phyloP scores from a whole-genome alignment of 2,797 vertebrate species.

The Chiropotes sagulatus region DNA sequence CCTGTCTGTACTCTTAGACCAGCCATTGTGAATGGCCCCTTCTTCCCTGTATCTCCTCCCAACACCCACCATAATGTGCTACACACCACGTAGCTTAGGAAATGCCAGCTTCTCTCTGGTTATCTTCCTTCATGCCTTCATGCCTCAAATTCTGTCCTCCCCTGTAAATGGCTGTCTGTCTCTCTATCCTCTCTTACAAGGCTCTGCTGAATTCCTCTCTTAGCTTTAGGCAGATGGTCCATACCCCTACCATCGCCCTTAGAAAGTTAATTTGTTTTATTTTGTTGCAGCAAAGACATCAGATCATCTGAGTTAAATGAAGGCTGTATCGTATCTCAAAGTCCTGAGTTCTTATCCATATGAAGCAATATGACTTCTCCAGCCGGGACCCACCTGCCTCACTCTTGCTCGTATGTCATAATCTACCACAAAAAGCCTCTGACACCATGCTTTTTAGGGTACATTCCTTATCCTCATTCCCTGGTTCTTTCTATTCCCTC shows the following conservation, averaged over 20 bases:
- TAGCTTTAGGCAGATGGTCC: background rate
- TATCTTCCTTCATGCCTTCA: background rate
- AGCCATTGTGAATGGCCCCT: background rate
- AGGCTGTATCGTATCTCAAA: background rate
- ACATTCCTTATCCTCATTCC: background rate
- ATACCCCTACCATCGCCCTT: background rate
- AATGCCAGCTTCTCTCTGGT: background rate
- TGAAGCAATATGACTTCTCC: background rate
- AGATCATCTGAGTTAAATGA: background rate
- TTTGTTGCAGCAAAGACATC: background rate
- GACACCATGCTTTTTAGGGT: background rate
- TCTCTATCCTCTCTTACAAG: background rate
- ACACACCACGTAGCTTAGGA: background rate
- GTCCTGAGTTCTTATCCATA: constrained; percentile 32
- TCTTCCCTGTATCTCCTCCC: background rate
- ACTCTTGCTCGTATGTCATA: background rate
- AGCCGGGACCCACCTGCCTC: background rate
- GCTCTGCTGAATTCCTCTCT: background rate
- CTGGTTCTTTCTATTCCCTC: background rate
- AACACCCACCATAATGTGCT: background rate
- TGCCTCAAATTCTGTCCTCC: background rate
- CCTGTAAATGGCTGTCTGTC: background rate
- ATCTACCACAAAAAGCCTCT: background rate
- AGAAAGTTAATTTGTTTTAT: constrained; percentile 3
- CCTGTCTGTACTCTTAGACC: background rate